A percentile compares a stretch with the other conserved stretches of the same genome.
phyloP scores from a whole-genome alignment of 2,888 invertebrate genomes.

The Scaptomyza caliginosa region DNA sequence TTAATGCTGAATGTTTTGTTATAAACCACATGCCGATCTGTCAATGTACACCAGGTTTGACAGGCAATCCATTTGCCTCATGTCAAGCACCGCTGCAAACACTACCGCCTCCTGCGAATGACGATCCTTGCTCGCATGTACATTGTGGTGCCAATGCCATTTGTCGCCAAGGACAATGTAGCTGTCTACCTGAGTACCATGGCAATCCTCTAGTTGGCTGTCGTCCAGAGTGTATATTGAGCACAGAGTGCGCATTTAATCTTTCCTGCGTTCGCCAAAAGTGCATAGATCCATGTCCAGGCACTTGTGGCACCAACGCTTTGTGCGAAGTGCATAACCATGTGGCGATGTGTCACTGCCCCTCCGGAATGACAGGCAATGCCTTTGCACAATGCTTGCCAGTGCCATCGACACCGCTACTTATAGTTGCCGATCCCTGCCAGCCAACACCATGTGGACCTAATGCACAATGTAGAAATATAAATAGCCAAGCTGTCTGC shows the following conservation, averaged over 20 bases:
- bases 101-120: slow-evolving; percentile 82
- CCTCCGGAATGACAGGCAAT: slow-evolving; percentile 88
- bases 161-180: slow-evolving; percentile 89
- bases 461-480: slow-evolving; percentile 88
- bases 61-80: slow-evolving; percentile 89
- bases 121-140: slow-evolving; percentile 89
- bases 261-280: slow-evolving; percentile 88
- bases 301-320: slow-evolving; percentile 89
- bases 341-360: slow-evolving; percentile 89
- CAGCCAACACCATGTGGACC: slow-evolving; percentile 89
- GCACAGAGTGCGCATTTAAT: slow-evolving; percentile 87
- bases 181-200: slow-evolving; percentile 87
- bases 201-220: slow-evolving; percentile 88
- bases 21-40: slow-evolving; percentile 89
- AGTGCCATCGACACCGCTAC: slow-evolving; percentile 77
- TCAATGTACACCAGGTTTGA: slow-evolving; percentile 86
- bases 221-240: slow-evolving; percentile 89
- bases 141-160: slow-evolving; percentile 88
- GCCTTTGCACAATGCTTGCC: slow-evolving; percentile 87
- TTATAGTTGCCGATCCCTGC: slow-evolving; percentile 85
- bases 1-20: slow-evolving; percentile 87
- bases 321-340: slow-evolving; percentile 90
- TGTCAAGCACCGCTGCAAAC: slow-evolving; percentile 85
- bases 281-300: slow-evolving; percentile 89
- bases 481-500: slow-evolving; percentile 88